Conservation (phyloP, 2,888 invertebrate species). For the Orchesella flavescens region DNA sequence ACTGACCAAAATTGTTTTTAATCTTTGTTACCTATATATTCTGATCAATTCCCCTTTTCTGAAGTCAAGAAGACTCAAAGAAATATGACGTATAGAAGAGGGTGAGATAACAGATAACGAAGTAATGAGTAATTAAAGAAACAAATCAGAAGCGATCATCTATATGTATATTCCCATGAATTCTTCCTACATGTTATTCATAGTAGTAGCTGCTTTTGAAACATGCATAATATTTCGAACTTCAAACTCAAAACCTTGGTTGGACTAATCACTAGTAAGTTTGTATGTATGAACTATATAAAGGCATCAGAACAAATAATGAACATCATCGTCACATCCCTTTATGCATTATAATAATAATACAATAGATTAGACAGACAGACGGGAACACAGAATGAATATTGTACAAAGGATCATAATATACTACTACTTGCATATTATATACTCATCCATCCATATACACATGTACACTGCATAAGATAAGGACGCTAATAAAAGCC, state of each 20-base stretch:
- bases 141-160: background rate
- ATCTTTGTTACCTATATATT: too few species aligned
- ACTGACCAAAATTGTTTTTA: too few species aligned
- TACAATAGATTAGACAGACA: constrained; percentile 11
- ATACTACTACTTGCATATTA: background rate
- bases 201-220: background rate
- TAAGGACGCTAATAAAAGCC: constrained; percentile 14
- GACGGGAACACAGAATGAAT: constrained; percentile 17
- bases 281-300: too few species aligned
- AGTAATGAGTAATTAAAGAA: constrained; percentile 11
- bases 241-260: too few species aligned
- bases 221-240: too few species aligned
- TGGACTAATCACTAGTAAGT: too few species aligned
- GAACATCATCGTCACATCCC: too few species aligned
- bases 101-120: background rate
- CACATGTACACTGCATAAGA: constrained; percentile 3
- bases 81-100: background rate
- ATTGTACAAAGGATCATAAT: background rate
- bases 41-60: too few species aligned
- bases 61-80: too few species aligned
- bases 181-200: constrained; percentile 3
- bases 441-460: background rate
- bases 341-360: background rate
- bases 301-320: too few species aligned
- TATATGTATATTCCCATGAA: background rate